phyloP scores from a whole-genome alignment of 2,888 invertebrate genomes.

The Pterostichus madidus region DNA sequence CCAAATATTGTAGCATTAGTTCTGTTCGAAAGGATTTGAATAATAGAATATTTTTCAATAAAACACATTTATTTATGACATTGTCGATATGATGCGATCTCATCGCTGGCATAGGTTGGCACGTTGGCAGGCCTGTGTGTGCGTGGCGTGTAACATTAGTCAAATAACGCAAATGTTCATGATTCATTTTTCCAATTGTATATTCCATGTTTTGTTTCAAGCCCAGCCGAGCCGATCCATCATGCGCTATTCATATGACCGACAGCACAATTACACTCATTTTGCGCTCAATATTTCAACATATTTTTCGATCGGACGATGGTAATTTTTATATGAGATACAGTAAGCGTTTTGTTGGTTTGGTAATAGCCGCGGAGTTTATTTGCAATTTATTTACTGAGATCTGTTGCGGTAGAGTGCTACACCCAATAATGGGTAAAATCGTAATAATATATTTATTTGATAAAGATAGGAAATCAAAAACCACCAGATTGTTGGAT shows the following conservation, averaged over 20 bases:
- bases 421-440: too few species aligned
- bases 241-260: conserved; percentile 30
- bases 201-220: conserved; percentile 43
- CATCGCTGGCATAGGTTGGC: neutral
- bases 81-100: neutral
- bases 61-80: neutral
- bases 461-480: too few species aligned
- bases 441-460: too few species aligned
- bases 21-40: neutral
- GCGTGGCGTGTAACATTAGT: conserved; percentile 19
- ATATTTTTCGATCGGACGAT: conserved; percentile 31
- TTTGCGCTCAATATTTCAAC: conserved; percentile 34
- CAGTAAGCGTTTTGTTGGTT: too few species aligned
- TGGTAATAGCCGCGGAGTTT: too few species aligned
- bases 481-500: too few species aligned
- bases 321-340: neutral
- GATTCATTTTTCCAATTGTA: conserved; percentile 46
- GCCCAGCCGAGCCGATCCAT: neutral
- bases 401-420: too few species aligned
- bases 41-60: conserved; percentile 12
- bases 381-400: too few species aligned
- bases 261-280: conserved; percentile 45
- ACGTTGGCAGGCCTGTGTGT: neutral
- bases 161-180: conserved; percentile 10
- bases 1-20: neutral